Base-by-base conservation (phyloP, 2,888 invertebrate species). In the Drosophila phalerata region DNA sequence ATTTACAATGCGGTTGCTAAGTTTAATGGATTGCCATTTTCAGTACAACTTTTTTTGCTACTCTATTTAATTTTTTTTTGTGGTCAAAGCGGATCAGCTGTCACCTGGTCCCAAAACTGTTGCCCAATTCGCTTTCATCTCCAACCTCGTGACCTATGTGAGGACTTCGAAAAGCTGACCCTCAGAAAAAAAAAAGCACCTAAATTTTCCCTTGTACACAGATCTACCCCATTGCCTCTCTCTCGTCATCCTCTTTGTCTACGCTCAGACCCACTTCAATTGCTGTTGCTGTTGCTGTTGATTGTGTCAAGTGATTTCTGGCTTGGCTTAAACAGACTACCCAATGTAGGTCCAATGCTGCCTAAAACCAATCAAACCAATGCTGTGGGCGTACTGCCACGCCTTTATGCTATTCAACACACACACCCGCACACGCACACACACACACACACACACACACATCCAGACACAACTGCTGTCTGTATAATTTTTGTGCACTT, bases 401-500 rank as follows among this genome's bases (percentile, higher is more conserved):
- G 42, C 32, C n/a, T 9, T 22, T 51, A 32, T 45, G 37, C 51
- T 19, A 28, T 43, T 11, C 65, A 28, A 17, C 65, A 19, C 64
- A 19, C 38, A 32, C 19, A 30, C 30, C 11, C 10, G 13, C 8
- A 10, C 10, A 2, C 13, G 11, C 37, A 5, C n/a, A 11, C 17
- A n/a, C 15, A 13, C 5, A 15, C n/a, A 53, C 13, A 10, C 38
- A 6, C 13, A 13, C 38, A 6, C 13, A 9, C 25, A n/a, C 17
- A 15, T 9, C 5, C 38, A 37, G 17, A 17, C 6, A 15, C n/a
- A 53, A 52, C 47, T 70, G 77, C 66, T 76, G 73, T 85, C 81
- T 78, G 73, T 87, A 78, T 85, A 87, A 83, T 85, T 87, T 85
- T 79, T 79, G 85, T 82, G 83, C 87, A 87, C 85, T 87, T 87